A percentile compares a stretch with the other conserved stretches of the same genome.
Conservation (phyloP, 2,797 vertebrate species). For the Melanotaenia pygmaea region DNA sequence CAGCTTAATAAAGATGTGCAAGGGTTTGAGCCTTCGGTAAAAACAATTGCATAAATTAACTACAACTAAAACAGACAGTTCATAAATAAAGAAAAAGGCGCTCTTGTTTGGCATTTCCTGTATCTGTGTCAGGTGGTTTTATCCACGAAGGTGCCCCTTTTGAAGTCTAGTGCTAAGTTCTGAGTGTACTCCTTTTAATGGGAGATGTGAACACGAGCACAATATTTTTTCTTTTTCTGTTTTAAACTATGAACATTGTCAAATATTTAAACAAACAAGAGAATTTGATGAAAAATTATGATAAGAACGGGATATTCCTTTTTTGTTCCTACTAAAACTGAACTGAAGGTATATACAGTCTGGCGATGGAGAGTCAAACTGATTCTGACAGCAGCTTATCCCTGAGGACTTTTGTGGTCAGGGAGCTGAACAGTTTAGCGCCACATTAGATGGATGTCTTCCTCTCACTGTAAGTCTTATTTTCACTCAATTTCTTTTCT, state of each 20-base stretch:
- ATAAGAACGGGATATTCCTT: not conserved
- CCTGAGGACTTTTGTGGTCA: conserved; percentile 63
- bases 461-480: conserved; percentile 25
- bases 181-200: not conserved
- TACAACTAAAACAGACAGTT: not conserved
- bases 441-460: conserved; percentile 52
- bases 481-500: conserved; percentile 6
- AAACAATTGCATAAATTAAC: not conserved
- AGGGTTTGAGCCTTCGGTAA: not conserved
- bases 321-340: not conserved
- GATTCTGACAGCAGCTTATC: conserved; percentile 65
- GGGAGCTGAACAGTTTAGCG: conserved; percentile 53
- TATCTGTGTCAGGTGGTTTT: not conserved
- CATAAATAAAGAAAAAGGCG: not conserved
- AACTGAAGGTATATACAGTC: conserved; percentile 1
- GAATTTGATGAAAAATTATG: not conserved
- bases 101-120: not conserved
- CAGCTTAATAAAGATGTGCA: not conserved
- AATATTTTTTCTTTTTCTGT: not conserved
- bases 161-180: not conserved
- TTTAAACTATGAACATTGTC: not conserved
- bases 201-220: not conserved
- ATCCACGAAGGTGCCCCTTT: not conserved
- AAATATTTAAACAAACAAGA: not conserved
- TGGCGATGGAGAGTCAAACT: conserved; percentile 43